A percentile compares a stretch with the other conserved stretches of the same genome.
Evolutionary conservation across 2,113 vertebrate species (phyloP).

Genomic region (Pagrus major): DNA sequence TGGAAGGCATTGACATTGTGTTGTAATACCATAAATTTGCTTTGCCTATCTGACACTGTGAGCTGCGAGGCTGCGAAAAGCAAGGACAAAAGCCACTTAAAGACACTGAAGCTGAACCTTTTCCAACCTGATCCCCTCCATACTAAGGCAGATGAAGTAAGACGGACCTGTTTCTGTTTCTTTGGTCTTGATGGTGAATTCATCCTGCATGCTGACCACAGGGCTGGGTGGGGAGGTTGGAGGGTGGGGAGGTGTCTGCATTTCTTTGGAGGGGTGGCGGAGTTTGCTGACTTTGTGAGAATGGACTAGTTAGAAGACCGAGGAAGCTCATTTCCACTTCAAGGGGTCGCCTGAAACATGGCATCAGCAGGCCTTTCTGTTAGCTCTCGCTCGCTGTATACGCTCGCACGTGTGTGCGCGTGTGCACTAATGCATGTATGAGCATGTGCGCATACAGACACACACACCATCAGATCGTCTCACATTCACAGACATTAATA

Average conservation of each 20-base stretch:
- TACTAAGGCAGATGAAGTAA: constrained; percentile 39
- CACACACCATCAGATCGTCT: constrained; percentile 53
- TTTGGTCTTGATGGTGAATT: constrained; percentile 44
- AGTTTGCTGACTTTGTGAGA: constrained; percentile 84
- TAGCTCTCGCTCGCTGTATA: constrained; percentile 33
- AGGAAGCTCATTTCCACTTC: constrained; percentile 85
- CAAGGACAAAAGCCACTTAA: constrained; percentile 42
- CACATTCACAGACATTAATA: constrained; percentile 56
- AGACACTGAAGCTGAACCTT: neutral
- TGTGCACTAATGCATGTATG: neutral
- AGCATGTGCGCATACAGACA: constrained; percentile 15
- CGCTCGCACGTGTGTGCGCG: neutral
- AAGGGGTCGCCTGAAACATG: constrained; percentile 82
- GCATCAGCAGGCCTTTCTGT: constrained; percentile 82
- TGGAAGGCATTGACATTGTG: neutral
- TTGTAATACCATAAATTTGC: neutral
- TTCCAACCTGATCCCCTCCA: neutral
- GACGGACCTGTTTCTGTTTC: constrained; percentile 45
- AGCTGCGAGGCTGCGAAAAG: constrained; percentile 27
- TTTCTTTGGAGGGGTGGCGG: constrained; percentile 60
- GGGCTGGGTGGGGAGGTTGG: constrained; percentile 32
- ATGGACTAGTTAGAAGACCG: constrained; percentile 75
- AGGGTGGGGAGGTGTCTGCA: constrained; percentile 34
- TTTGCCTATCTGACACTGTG: neutral
- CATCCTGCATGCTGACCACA: constrained; percentile 72